These are phyloP conservation scores for Drosophila baimaii DNA, from an alignment of 1,140 invertebrate species.

Conservation along the genomic window DNA sequence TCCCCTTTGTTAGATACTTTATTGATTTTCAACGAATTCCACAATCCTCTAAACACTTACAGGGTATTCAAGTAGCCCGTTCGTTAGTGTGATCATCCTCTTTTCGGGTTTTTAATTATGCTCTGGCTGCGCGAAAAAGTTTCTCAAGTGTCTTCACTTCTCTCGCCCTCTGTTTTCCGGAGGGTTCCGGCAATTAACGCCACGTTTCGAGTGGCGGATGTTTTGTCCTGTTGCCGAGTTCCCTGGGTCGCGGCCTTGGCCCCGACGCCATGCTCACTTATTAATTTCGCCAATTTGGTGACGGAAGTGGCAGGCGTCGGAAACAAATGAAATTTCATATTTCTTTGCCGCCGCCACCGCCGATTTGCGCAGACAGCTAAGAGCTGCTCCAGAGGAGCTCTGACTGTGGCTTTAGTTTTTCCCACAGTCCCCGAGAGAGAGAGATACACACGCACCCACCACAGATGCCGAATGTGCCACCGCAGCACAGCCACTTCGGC, in stretches of 20 bases:
- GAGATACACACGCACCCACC: constrained; percentile 65
- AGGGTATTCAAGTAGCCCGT: constrained; percentile 11
- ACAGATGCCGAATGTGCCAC: constrained; percentile 46
- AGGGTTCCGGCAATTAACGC: constrained; percentile 71
- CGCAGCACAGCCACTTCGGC: constrained; percentile 31
- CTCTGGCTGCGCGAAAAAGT: constrained; percentile 50
- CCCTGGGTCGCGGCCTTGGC: constrained; percentile 45
- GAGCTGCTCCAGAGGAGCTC: constrained; percentile 1
- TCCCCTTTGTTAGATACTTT: too few relatives aligned
- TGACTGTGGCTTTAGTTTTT: constrained; percentile 27
- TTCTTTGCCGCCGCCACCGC: constrained; percentile 11
- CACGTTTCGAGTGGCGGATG: constrained; percentile 48
- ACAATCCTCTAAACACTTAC: background rate
- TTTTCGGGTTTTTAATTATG: constrained; percentile 61
- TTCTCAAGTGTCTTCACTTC: constrained; percentile 58
- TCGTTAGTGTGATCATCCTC: background rate
- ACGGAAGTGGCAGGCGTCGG: constrained; percentile 63
- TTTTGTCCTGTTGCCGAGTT: constrained; percentile 47
- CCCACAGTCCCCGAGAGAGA: constrained; percentile 63
- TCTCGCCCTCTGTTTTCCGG: constrained; percentile 40
- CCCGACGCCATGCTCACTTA: constrained; percentile 55
- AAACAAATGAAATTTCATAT: constrained; percentile 75
- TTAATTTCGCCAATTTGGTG: constrained; percentile 74
- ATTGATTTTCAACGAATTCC: background rate
- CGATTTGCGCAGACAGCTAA: constrained; percentile 4